phyloP scores from a whole-genome alignment of 2,113 vertebrate genomes.

The Oenanthe oenanthe region DNA sequence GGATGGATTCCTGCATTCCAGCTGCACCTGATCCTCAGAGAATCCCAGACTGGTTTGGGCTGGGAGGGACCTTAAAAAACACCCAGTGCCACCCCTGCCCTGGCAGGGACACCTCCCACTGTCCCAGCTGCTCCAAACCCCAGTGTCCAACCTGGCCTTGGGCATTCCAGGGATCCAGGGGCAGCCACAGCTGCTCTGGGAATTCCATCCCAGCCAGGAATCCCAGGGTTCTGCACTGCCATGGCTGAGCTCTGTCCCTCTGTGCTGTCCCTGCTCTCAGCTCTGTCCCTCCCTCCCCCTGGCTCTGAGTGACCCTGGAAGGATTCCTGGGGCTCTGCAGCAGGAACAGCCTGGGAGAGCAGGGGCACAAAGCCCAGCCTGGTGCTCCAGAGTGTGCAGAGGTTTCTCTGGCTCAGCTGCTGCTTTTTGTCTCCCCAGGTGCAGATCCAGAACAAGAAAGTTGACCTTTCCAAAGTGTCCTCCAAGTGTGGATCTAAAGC shows the following conservation, averaged over 20 bases:
- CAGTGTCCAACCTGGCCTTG: background rate
- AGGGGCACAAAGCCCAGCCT: accelerated
- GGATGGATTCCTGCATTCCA: background rate
- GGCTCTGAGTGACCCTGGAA: background rate
- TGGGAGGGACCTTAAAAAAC: background rate
- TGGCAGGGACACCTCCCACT: background rate
- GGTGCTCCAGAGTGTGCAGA: accelerated
- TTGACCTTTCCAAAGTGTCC: constrained; percentile 93
- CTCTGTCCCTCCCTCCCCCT: background rate
- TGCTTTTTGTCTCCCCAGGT: constrained; percentile 75
- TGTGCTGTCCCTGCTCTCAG: background rate
- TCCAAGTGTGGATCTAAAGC: constrained; percentile 95
- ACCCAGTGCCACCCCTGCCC: background rate
- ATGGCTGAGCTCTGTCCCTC: background rate
- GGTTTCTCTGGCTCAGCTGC: background rate
- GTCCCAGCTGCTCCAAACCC: background rate
- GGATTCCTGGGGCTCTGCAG: background rate
- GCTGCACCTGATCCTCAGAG: background rate
- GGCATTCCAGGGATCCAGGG: background rate
- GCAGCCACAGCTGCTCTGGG: background rate
- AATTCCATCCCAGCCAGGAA: background rate
- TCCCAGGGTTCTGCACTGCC: too few species aligned
- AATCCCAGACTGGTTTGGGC: background rate
- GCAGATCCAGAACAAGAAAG: constrained; percentile 93
- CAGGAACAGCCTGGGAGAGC: accelerated